Base-by-base conservation (phyloP, 1,140 invertebrate genomes). In the Cecropterus lyciades region DNA sequence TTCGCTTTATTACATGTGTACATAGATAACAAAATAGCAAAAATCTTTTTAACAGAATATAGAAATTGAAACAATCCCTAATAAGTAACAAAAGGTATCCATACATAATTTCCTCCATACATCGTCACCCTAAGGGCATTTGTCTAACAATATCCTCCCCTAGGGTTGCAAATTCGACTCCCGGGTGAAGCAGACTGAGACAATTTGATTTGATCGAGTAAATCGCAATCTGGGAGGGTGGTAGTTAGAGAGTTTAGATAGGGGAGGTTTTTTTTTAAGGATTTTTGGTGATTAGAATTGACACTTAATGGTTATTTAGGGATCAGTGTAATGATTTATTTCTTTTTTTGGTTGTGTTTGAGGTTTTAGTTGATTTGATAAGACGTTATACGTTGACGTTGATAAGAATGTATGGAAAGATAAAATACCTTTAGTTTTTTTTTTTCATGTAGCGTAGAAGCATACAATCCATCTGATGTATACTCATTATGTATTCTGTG, bases 151-250 rank as follows among this genome's bases (percentile, higher is more conserved):
- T 75, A 65, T 69, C 63, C 57, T 65, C 70, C 65, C 63, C 64
- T 57, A 66, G 43, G 49, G 42, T 56, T 49, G 59, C 57, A 33
- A 24, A 33, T 75, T 71, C 69, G 70, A 75, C 64, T 73, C 73
- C 60, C 64, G 69, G 57, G 73, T 75, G 68, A 72, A 76, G 73
- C 71, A 79, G 73, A 79, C 76, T 79, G 76, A 68, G 70, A 75
- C 73, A 79, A 79, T 76, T 79, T 71, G 70, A 79, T 79, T 75
- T 75, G 65, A 79, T 69, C 73, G 73, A 66, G 62, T 71, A 66
- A 74, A 65, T 64, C 65, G 70, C 67, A 76, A 76, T 73, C 71
- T 73, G 20, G 11, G 57, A 60, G 57, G 57, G 55, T 45, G 57
- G 55, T 45, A 43, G 45, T 60, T 60, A 49, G 57, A 15, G 10